Evolutionary conservation across 2,888 invertebrate genomes (phyloP).

Genomic region (Cataglyphis livida): DNA sequence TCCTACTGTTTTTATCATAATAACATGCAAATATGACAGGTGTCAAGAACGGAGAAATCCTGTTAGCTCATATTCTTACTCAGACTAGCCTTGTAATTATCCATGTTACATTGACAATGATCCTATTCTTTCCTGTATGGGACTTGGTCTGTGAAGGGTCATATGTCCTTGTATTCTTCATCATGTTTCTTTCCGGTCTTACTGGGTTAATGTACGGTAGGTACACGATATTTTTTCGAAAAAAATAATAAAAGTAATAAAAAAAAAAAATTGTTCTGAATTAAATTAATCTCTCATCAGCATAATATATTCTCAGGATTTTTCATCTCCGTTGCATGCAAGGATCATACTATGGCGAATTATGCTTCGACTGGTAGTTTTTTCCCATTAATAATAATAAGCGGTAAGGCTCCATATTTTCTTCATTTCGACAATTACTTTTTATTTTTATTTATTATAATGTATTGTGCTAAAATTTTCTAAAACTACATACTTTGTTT

Average conservation of each 20-base stretch:
- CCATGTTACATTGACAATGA: slow-evolving; percentile 89
- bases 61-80: slow-evolving; percentile 92
- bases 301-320: slow-evolving; percentile 87
- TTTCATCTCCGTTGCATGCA: slow-evolving; percentile 92
- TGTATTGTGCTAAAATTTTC: background rate
- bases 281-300: slow-evolving; percentile 17
- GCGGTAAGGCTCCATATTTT: slow-evolving; percentile 88
- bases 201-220: slow-evolving; percentile 94
- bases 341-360: slow-evolving; percentile 93
- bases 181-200: slow-evolving; percentile 91
- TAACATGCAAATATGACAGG: slow-evolving; percentile 83
- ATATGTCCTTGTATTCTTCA: slow-evolving; percentile 87
- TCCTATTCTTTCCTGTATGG: slow-evolving; percentile 88
- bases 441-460: background rate
- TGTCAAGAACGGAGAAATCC: slow-evolving; percentile 92
- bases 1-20: background rate
- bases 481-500: too few relatives aligned
- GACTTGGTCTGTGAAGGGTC: slow-evolving; percentile 89
- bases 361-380: slow-evolving; percentile 95
- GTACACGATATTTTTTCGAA: slow-evolving; percentile 8
- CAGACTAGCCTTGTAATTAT: slow-evolving; percentile 91
- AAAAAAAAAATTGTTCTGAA: background rate
- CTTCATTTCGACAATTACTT: slow-evolving; percentile 57
- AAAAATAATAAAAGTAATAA: slow-evolving; percentile 19
- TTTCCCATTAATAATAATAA: slow-evolving; percentile 94